phyloP scores from a whole-genome alignment of 2,113 vertebrate species.

The Scomber colias region DNA sequence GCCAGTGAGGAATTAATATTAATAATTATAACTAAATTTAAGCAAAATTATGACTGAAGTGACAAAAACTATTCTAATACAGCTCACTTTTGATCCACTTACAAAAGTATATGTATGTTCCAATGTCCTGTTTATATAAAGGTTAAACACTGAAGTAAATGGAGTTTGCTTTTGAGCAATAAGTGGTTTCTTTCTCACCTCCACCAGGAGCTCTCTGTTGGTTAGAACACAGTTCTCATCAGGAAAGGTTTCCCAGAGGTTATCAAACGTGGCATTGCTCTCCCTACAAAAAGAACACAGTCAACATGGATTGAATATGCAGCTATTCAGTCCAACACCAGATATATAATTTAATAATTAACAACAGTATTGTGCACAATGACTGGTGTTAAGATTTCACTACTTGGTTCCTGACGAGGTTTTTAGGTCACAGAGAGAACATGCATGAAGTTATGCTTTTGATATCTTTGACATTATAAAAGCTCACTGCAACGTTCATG shows the following conservation, averaged over 20 bases:
- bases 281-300: constrained; percentile 79
- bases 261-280: constrained; percentile 82
- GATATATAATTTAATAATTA: constrained; percentile 15
- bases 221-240: constrained; percentile 91
- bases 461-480: constrained; percentile 7
- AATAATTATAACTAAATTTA: too few relatives aligned
- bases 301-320: not conserved
- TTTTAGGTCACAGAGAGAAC: constrained; percentile 12
- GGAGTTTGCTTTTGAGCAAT: not conserved
- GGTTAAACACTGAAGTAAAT: not conserved
- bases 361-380: not conserved
- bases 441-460: constrained; percentile 9
- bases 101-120: not conserved
- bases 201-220: constrained; percentile 85
- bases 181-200: constrained; percentile 77
- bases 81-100: not conserved
- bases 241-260: constrained; percentile 90
- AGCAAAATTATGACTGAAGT: too few relatives aligned
- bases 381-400: constrained; percentile 5
- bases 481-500: constrained; percentile 1
- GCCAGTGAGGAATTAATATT: too few relatives aligned
- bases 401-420: not conserved
- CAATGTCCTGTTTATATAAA: not conserved
- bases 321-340: not conserved
- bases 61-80: too few relatives aligned